Percentiles rank a stretch among this genome's conserved stretches.
Conservation (phyloP, 2,888 invertebrate genomes). For the Aporophyla nigra region DNA sequence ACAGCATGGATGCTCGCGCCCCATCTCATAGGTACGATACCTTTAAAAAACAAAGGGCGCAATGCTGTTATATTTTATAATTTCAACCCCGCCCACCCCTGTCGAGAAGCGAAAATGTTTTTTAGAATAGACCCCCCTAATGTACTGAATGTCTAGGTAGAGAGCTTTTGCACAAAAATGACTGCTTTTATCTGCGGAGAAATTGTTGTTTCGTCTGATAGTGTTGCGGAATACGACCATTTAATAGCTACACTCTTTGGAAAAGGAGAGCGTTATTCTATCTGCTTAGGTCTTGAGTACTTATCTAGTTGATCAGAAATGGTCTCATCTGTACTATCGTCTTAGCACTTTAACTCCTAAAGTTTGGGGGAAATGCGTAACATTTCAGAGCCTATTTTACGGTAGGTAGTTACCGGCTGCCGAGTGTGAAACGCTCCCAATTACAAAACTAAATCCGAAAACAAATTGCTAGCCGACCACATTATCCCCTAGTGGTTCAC, state of each 20-base stretch:
- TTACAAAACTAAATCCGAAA: slow-evolving; percentile 72
- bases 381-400: slow-evolving; percentile 33
- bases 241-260: slow-evolving; percentile 60
- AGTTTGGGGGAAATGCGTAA: slow-evolving; percentile 21
- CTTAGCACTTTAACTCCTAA: slow-evolving; percentile 32
- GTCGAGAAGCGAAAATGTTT: slow-evolving; percentile 78
- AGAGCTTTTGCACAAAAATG: slow-evolving; percentile 81
- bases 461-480: slow-evolving; percentile 76
- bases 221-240: slow-evolving; percentile 75
- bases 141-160: slow-evolving; percentile 83
- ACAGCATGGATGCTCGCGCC: slow-evolving; percentile 85
- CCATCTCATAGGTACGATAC: slow-evolving; percentile 80
- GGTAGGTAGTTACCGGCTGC: slow-evolving; percentile 28
- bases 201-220: slow-evolving; percentile 79
- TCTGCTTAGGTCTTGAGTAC: slow-evolving; percentile 31
- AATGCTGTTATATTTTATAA: slow-evolving; percentile 85
- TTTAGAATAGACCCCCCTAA: slow-evolving; percentile 84
- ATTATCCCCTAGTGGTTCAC: slow-evolving; percentile 69
- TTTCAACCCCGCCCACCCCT: slow-evolving; percentile 77
- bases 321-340: slow-evolving; percentile 14
- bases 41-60: slow-evolving; percentile 88
- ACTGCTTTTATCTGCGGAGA: slow-evolving; percentile 80
- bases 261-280: slow-evolving; percentile 47
- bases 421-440: slow-evolving; percentile 67
- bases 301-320: slow-evolving; percentile 35